These are phyloP conservation scores for Luscinia luscinia DNA, from an alignment of 2,797 vertebrate genomes.

Conservation along the genomic window DNA sequence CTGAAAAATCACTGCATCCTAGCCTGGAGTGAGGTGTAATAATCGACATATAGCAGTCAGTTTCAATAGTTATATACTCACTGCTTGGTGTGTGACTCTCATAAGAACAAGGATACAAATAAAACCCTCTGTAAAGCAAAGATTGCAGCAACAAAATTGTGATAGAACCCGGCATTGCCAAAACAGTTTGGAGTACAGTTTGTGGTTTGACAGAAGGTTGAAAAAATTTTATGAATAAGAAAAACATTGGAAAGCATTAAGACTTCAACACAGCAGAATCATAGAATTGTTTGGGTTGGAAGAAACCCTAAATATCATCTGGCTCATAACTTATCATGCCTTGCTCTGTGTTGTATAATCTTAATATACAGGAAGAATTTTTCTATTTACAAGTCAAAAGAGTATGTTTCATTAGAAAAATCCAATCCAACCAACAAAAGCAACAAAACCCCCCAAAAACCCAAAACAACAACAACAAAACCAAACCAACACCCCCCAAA, in stretches of 20 bases:
- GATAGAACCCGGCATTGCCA: neutral
- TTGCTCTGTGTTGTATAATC: neutral
- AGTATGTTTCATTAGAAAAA: neutral
- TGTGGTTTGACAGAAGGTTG: neutral
- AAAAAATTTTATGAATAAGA: neutral
- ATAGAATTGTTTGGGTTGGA: neutral
- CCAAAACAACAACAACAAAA: neutral
- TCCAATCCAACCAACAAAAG: neutral
- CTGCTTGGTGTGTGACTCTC: neutral
- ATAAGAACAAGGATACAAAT: neutral
- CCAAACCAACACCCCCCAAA: too few relatives aligned
- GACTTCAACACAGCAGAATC: neutral
- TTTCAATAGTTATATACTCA: neutral
- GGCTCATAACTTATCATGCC: neutral
- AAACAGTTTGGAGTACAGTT: neutral
- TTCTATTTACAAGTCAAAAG: neutral
- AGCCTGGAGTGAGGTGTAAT: neutral
- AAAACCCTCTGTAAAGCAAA: neutral
- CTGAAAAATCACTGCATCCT: neutral
- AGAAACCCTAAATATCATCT: neutral
- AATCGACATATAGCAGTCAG: neutral
- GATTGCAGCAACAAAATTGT: neutral
- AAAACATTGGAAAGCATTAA: neutral
- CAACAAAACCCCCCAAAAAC: neutral
- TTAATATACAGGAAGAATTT: neutral